phyloP scores from a whole-genome alignment of 1,140 invertebrate species.

The Penaeus indicus region DNA sequence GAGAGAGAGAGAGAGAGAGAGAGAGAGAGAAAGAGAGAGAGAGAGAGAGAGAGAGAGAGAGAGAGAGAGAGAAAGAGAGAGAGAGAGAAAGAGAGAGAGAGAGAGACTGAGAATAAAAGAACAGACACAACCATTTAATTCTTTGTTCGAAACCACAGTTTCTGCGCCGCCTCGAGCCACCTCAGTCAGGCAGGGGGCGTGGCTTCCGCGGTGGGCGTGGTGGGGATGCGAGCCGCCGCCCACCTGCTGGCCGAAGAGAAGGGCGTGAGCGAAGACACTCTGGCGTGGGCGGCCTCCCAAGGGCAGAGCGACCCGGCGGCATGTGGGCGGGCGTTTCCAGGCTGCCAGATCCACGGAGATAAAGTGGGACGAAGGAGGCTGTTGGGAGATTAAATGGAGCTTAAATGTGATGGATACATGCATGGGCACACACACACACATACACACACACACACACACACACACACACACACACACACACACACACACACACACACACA shows the following conservation, averaged over 20 bases:
- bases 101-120: no score
- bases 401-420: not conserved
- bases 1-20: no score
- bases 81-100: no score
- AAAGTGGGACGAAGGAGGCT: not conserved
- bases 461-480: slow-evolving; percentile 12
- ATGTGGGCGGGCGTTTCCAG: slow-evolving; percentile 13
- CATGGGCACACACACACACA: not conserved
- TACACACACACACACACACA: not conserved
- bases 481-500: not conserved
- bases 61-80: no score
- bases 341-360: not conserved
- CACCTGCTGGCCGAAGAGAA: not conserved
- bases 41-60: no score
- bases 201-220: slow-evolving; percentile 13
- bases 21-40: no score
- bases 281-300: slow-evolving; percentile 27
- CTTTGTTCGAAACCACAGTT: not conserved
- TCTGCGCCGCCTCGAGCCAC: slow-evolving; percentile 29
- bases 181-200: slow-evolving; percentile 33
- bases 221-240: slow-evolving; percentile 41
- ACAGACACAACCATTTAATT: not conserved
- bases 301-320: slow-evolving; percentile 25
- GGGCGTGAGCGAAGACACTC: not conserved
- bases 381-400: not conserved